A percentile compares a stretch with the other conserved stretches of the same genome.
phyloP scores from a whole-genome alignment of 2,888 invertebrate species.

The Acronicta aceris region DNA sequence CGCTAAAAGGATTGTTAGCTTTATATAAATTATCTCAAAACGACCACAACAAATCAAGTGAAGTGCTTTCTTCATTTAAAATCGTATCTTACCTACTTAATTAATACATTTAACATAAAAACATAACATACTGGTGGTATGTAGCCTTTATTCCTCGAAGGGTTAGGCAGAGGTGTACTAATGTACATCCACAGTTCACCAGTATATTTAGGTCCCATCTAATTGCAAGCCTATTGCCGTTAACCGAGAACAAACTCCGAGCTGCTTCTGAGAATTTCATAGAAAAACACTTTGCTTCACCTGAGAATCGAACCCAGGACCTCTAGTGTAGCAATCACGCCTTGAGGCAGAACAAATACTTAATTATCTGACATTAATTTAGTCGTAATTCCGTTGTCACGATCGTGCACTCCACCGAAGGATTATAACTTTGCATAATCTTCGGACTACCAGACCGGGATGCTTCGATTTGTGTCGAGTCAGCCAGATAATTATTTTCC shows the following conservation, averaged over 20 bases:
- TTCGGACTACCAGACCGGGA: conserved; percentile 65
- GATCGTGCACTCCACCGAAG: conserved; percentile 55
- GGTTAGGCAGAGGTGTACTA: no score
- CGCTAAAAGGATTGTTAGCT: conserved; percentile 73
- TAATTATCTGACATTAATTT: conserved; percentile 34
- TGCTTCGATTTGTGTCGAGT: conserved; percentile 78
- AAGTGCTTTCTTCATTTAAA: conserved; percentile 39
- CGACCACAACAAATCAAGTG: conserved; percentile 46
- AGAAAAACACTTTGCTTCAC: no score
- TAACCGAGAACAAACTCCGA: no score
- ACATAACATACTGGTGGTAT: no score
- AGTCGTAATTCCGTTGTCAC: conserved; percentile 40
- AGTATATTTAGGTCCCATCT: no score
- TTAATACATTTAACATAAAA: no score
- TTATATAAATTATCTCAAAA: conserved; percentile 63
- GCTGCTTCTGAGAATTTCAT: no score
- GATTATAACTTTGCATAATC: conserved; percentile 64
- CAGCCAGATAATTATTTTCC: conserved; percentile 85
- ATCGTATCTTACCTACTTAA: conserved; percentile 46
- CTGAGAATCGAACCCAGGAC: no score
- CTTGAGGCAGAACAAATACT: conserved; percentile 11
- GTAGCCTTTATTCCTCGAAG: no score
- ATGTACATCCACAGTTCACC: no score
- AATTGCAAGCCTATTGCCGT: no score
- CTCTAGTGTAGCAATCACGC: no score